phyloP scores from a whole-genome alignment of 2,888 invertebrate species.

The Chrysotoxum bicinctum region DNA sequence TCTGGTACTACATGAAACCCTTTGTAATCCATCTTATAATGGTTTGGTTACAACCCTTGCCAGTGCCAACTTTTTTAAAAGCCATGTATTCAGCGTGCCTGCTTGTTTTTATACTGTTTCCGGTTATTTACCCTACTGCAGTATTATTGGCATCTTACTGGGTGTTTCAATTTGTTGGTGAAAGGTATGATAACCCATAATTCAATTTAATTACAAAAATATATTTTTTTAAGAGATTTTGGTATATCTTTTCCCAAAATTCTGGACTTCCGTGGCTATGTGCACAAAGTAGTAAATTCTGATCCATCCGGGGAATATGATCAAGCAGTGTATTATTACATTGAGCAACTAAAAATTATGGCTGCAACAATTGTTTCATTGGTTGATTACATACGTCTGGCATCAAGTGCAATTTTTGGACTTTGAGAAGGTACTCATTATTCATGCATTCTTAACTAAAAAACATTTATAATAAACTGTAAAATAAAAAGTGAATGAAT shows the following conservation, averaged over 20 bases:
- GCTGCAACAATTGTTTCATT: constrained; percentile 25
- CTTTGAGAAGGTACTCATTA: not conserved
- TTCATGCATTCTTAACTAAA: too few species aligned
- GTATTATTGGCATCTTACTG: constrained; percentile 33
- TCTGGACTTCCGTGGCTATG: constrained; percentile 36
- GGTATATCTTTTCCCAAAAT: not conserved
- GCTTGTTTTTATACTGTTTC: constrained; percentile 41
- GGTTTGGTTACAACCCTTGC: constrained; percentile 48
- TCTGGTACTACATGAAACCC: constrained; percentile 53
- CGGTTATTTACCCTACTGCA: constrained; percentile 46
- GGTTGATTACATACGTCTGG: constrained; percentile 27
- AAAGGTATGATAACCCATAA: constrained; percentile 33
- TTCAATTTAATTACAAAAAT: not conserved
- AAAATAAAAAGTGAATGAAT: too few species aligned
- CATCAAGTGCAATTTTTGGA: constrained; percentile 7
- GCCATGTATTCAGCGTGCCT: constrained; percentile 30
- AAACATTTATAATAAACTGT: too few species aligned
- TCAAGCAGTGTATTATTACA: not conserved
- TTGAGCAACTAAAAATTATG: constrained; percentile 22
- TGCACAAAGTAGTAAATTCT: constrained; percentile 25
- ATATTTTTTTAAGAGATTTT: constrained; percentile 29
- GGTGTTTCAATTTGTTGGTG: constrained; percentile 42
- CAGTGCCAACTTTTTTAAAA: constrained; percentile 53
- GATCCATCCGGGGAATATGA: constrained; percentile 52
- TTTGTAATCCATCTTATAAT: constrained; percentile 37